phyloP scores from a whole-genome alignment of 2,113 vertebrate species.

The Leptobrachium leishanense region DNA sequence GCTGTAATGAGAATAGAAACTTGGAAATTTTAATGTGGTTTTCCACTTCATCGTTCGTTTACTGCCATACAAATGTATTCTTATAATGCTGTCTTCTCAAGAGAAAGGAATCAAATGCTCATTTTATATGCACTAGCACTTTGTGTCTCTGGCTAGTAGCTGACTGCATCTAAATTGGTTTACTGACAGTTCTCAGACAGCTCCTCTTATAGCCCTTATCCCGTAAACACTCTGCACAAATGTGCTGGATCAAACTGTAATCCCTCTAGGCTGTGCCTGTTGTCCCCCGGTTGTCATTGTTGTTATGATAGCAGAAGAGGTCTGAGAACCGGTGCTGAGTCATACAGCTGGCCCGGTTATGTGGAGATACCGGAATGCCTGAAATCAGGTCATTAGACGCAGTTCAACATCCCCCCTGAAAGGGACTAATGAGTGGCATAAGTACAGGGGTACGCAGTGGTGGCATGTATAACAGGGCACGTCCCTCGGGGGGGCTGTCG shows the following conservation, averaged over 20 bases:
- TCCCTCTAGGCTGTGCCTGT: slow-evolving; percentile 14
- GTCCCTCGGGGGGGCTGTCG: no score
- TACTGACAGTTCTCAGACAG: slow-evolving; percentile 21
- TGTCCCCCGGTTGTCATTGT: not conserved
- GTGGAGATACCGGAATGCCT: not conserved
- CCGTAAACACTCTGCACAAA: slow-evolving; percentile 15
- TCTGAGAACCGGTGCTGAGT: not conserved
- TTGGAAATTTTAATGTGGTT: no score
- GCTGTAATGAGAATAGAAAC: no score
- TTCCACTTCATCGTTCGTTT: no score
- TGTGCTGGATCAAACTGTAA: slow-evolving; percentile 21
- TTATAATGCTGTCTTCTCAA: not conserved
- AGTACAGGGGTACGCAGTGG: no score
- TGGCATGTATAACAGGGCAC: no score
- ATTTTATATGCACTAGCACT: not conserved
- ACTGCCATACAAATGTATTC: no score
- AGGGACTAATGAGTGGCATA: no score
- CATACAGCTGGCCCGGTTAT: not conserved
- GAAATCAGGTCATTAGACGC: no score
- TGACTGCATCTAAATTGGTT: slow-evolving; percentile 3
- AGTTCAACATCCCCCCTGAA: no score
- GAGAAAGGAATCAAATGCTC: not conserved
- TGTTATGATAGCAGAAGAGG: not conserved
- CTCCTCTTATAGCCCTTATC: slow-evolving; percentile 6
- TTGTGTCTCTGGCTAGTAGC: slow-evolving; percentile 14